phyloP scores from a whole-genome alignment of 2,113 vertebrate species.

The crab-eating macaque (Macaca fascicularis) region T2T-MFA8v1.1 NC_088380.1:181480001-181480500 shows the following conservation, averaged over 20 bases:
- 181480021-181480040: not conserved
- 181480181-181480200: not conserved
- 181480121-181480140: not conserved
- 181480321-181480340: not conserved
- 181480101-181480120: not conserved
- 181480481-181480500: not conserved
- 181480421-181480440: not conserved
- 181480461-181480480: not conserved
- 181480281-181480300: rapidly evolving
- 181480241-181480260: not conserved
- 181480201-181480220: not conserved
- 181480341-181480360: not conserved
- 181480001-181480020: not conserved
- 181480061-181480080: not conserved
- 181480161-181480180: not conserved
- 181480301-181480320: not conserved
- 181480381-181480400: not conserved
- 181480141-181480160: rapidly evolving
- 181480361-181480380: not conserved
- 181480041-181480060: rapidly evolving
- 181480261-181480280: not conserved
- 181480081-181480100: not conserved
- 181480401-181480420: rapidly evolving
- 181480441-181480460: not conserved
- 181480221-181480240: not conserved